Base-by-base conservation (phyloP, 2,888 invertebrate genomes). In the Pogonocherus hispidulus region DNA sequence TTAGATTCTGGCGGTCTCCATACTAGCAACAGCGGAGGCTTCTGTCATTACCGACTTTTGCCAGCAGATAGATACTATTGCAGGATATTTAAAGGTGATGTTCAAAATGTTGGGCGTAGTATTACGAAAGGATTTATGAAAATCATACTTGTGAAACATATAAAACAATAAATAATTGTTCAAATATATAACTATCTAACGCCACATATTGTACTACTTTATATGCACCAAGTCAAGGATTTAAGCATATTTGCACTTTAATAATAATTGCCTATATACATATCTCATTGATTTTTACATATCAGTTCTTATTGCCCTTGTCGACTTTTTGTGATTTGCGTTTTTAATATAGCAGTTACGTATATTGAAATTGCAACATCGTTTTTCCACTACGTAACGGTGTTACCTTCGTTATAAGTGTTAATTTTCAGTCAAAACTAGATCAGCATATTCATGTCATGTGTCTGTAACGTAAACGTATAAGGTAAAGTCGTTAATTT, bases 121-220 rank as follows among this genome's bases (percentile, higher is more conserved):
- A 14, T 41, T 41, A 41, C 41, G 41, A 41, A 41, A 41, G 14
- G 41, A 41, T 41, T 8, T 16, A 41, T 41, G 41, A 41, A 41
- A 41, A 41, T 16, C 14, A 41, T 32, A 2, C 32, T 41, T 41
- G n/a, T 41, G 41, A 41, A 41, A 41, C 16, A n/a, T 14, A 41
- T 41, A 41, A 41, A 41, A 41, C 41, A 41, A 41, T 41, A 41
- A 41, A 41, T 41, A 41, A 41, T 41, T 41, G 41, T n/a, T 41
- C 14, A 41, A 41, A 41, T 41, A 16, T 41, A 5, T 41, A 41
- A 41, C 41, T 41, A 41, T 14, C 41, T 41, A 14, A 6, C 16
- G 16, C 3, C 41, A 6, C 14, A 37, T n/a, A 37, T 9, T 37
- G 41, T 41, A 41, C 41, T 41, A n/a, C n/a, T 41, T 41, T 41